phyloP scores from a whole-genome alignment of 2,113 vertebrate genomes.

The Dicerorhinus sumatrensis region DNA sequence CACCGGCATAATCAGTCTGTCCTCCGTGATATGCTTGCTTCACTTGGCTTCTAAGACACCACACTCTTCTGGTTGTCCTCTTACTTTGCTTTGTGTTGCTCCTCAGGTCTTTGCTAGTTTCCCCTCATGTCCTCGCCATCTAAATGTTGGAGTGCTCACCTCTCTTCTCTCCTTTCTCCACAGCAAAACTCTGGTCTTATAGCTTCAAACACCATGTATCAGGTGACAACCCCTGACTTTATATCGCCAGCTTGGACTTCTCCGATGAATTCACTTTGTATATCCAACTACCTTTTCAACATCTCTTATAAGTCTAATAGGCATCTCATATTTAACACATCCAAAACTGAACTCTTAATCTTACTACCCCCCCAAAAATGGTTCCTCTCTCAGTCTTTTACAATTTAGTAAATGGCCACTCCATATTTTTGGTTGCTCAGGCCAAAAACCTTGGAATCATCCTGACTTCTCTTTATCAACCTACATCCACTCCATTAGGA shows the following conservation, averaged over 20 bases:
- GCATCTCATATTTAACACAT: background rate
- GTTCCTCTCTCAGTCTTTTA: background rate
- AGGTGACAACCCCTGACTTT: background rate
- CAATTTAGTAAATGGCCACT: background rate
- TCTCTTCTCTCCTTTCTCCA: background rate
- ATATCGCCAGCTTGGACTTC: background rate
- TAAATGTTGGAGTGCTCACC: background rate
- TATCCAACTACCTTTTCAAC: background rate
- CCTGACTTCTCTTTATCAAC: background rate
- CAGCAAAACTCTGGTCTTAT: background rate
- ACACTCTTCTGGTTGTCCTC: background rate
- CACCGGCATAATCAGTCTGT: background rate
- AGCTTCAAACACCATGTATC: background rate
- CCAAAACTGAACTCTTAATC: constrained; percentile 13
- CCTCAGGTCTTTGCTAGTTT: background rate
- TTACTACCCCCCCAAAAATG: background rate
- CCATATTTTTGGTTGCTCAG: background rate
- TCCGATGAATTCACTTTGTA: background rate
- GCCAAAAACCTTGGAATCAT: background rate
- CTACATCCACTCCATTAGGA: background rate
- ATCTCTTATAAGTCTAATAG: background rate
- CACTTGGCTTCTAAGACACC: background rate
- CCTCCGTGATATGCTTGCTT: background rate
- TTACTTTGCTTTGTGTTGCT: background rate
- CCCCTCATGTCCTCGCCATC: background rate